Evolutionary conservation across 2,797 vertebrate genomes (phyloP).

Genomic region (Myripristis murdjan): DNA sequence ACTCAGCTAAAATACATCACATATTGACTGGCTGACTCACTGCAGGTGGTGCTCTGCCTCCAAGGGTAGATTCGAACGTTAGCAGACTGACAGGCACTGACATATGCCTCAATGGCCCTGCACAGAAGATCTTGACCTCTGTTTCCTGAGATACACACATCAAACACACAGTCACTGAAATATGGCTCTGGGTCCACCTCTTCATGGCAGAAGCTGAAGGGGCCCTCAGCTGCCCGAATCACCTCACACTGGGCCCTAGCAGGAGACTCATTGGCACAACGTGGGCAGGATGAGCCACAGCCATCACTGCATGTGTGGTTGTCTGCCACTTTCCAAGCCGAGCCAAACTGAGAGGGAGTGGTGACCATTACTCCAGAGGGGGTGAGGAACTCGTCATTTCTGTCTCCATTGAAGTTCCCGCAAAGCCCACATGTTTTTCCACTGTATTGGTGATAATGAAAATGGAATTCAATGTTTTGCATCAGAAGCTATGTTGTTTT

Average conservation of each 20-base stretch:
- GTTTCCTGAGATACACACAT: conserved; percentile 74
- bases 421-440: conserved; percentile 85
- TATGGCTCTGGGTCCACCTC: conserved; percentile 74
- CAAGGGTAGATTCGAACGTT: conserved; percentile 78
- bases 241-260: conserved; percentile 74
- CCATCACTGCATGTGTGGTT: conserved; percentile 73
- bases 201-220: conserved; percentile 81
- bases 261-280: conserved; percentile 19
- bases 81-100: conserved; percentile 84
- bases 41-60: conserved; percentile 84
- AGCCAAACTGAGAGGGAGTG: conserved; percentile 69
- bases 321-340: conserved; percentile 78
- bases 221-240: conserved; percentile 73
- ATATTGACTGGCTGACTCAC: conserved; percentile 72
- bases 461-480: neutral
- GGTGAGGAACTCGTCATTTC: conserved; percentile 81
- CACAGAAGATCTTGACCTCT: conserved; percentile 71
- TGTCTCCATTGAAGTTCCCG: conserved; percentile 87
- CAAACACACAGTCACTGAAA: conserved; percentile 85
- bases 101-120: conserved; percentile 76
- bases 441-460: conserved; percentile 6
- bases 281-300: conserved; percentile 62
- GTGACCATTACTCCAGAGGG: conserved; percentile 31
- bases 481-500: neutral
- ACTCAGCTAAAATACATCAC: too few species aligned